Conservation (phyloP, 2,888 invertebrate species). For the Ditylenchus weischeri region DNA sequence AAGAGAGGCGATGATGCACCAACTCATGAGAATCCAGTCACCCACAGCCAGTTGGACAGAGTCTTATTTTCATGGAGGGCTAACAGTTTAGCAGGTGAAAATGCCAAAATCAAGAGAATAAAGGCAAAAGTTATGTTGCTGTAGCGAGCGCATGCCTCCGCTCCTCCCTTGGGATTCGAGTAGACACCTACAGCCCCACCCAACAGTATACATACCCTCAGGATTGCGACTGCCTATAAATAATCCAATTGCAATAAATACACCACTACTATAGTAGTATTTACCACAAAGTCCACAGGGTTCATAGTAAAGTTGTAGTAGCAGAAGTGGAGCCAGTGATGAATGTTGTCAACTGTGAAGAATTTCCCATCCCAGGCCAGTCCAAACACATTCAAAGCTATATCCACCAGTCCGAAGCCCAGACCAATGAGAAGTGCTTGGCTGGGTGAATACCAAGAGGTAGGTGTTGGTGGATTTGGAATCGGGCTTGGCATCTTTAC, state of each 20-base stretch:
- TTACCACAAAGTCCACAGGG: conserved; percentile 55
- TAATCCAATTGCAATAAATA: no score
- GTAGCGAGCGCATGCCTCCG: conserved; percentile 44
- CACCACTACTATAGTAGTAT: no score
- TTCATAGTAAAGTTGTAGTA: conserved; percentile 52
- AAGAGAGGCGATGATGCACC: conserved; percentile 55
- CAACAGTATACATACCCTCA: conserved; percentile 49
- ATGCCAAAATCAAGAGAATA: conserved; percentile 53
- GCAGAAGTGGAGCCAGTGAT: conserved; percentile 53
- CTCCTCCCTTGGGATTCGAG: conserved; percentile 49
- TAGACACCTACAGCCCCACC: conserved; percentile 56
- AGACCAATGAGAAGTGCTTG: conserved; percentile 48
- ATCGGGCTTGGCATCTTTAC: no score
- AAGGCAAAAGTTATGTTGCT: conserved; percentile 46
- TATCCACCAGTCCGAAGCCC: conserved; percentile 41
- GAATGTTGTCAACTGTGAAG: conserved; percentile 52
- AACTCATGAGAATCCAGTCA: conserved; percentile 57
- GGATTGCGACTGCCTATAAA: conserved; percentile 45
- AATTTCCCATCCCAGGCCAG: conserved; percentile 48
- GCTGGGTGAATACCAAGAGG: conserved; percentile 49
- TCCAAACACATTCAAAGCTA: conserved; percentile 37
- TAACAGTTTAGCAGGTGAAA: conserved; percentile 55
- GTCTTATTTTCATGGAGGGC: conserved; percentile 56
- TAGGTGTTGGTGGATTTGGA: no score
- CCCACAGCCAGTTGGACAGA: conserved; percentile 47